Evolutionary conservation across 92 coral and sea anemone species (phyloP), one percentile per base, ranked within the genome.

Genomic region (Pocillopora meandrina): DNA sequence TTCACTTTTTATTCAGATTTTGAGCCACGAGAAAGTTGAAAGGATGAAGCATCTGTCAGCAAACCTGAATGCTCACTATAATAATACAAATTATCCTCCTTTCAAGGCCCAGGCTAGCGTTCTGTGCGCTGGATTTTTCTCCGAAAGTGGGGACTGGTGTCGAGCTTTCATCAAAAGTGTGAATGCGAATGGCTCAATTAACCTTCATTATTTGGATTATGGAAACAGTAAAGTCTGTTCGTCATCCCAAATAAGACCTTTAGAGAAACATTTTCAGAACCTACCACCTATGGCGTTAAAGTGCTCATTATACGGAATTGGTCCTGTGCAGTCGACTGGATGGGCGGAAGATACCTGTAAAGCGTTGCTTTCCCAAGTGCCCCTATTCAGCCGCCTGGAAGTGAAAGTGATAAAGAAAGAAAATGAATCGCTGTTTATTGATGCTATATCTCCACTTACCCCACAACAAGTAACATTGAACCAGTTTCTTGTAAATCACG

Each of bases 121-220:
- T 31, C 47, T 81, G 72, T 91, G 95, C 15, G 88, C 88, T 33
- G 95, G 93, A 26, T 76, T 88, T 19, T 92, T 75, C 57, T 82
- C 80, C 17, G 87, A 55, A 15, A 83, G 65, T 17, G 83, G 90
- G 5, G 92, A 90, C 23, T 96, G 98, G 96, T 92, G 87, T 59
- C 87, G 98, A 12, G 93, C 85, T 16, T 84, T 79, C 72, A 91
- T 96, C n/a, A 80, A 90, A 57, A 60, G 62, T 56, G 65, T 84
- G 61, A 75, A 56, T 65, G 76, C 88, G 14, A 90, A 89, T 75
- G 92, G 89, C 20, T 60, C 80, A 20, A 80, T 84, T 2, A 64
- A 72, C 2, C 85, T 92, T 66, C 92, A 86, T 68, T 92, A 90
- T 42, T 90, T 96, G 62, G 98, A 96, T 83, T 96, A 84, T 78